Base-by-base conservation (phyloP, 2,797 vertebrate species). In the Ptychobarbus kaznakovi region DNA sequence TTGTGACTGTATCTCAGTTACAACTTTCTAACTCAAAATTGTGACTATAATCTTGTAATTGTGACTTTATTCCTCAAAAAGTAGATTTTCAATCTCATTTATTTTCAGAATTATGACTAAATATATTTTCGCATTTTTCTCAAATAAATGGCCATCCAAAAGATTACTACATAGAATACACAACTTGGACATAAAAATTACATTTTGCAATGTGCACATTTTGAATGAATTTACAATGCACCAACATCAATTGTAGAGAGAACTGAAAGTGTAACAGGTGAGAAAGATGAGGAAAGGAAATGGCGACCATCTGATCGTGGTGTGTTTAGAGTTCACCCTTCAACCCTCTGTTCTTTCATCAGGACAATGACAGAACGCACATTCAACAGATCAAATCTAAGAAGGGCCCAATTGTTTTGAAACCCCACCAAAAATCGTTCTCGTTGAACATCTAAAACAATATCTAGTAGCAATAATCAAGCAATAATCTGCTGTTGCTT, bases 381-480 rank as follows among this genome's bases (percentile, higher is more conserved):
- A 20, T 77, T 46, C 65, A 12, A 28, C 20, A 77, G 61, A 87
- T 76, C 40, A 80, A 46, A 84, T 84, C 74, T 58, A 70, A 78
- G 81, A 87, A 86, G 73, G 73, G 49, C 20, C 15, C 1, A 25
- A 44, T 56, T 87, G 86, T 86, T 86, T 85, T 58, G 75, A 80
- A 89, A 82, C 80, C 40, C 20, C 65, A 82, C 51, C 25, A 72
- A 84, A 86, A 87, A 53, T 77, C 76, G 85, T 89, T 15, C 84
- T 72, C 38, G 13, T 35, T 25, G 12, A 70, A 80, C 65, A 81
- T 40, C 65, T 84, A 38, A 68, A 82, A 68, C 65, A 61, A 70
- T 73, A 78, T 53, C 42, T 49, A 70, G 32, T 38, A 32, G 32
- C 32, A 32, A 32, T 32, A 32, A 32, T 32, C 32, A 32, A 32